These are phyloP conservation scores for Mergus octosetaceus DNA, from an alignment of 2,797 vertebrate species.

Conservation along the genomic window DNA sequence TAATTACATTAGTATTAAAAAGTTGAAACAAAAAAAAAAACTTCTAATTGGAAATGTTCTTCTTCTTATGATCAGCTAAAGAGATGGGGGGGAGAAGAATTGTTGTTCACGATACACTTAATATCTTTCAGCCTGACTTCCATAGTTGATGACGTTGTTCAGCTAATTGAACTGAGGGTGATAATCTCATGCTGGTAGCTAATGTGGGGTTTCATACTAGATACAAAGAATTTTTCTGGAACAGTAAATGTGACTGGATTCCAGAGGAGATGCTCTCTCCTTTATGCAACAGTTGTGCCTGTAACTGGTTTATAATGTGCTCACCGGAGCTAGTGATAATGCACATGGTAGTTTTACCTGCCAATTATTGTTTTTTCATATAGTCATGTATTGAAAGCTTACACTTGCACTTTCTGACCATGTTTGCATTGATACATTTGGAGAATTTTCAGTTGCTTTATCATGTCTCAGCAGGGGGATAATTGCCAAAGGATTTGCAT, in stretches of 20 bases:
- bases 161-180: not conserved
- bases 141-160: not conserved
- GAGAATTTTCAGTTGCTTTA: not conserved
- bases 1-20: not conserved
- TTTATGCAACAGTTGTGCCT: not conserved
- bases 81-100: not conserved
- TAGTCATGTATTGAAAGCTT: not conserved
- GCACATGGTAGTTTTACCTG: not conserved
- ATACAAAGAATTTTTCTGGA: slow-evolving; percentile 12
- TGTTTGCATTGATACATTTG: not conserved
- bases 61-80: not conserved
- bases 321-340: not conserved
- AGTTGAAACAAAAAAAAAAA: not conserved
- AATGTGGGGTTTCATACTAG: not conserved
- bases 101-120: not conserved
- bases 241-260: not conserved
- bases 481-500: not conserved
- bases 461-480: not conserved
- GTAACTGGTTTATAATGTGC: not conserved
- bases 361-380: not conserved
- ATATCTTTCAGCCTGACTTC: not conserved
- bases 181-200: not conserved
- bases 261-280: not conserved
- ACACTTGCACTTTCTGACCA: not conserved
- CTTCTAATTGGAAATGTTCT: not conserved